Conservation (phyloP, 1,140 invertebrate species). For the Stratiolaelaps scimitus region DNA sequence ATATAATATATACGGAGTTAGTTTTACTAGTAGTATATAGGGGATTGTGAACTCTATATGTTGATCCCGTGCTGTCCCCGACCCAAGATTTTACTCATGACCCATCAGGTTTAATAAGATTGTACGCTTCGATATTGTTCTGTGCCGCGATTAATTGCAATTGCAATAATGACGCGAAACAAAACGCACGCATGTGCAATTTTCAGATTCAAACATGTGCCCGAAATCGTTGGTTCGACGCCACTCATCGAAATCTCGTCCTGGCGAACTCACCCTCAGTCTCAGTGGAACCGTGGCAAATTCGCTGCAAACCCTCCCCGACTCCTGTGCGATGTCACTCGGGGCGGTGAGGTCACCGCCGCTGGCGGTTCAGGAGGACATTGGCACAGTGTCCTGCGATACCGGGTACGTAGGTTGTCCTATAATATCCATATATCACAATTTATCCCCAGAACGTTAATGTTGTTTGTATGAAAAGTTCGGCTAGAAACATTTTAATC, state of each 20-base stretch:
- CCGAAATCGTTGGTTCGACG: constrained; percentile 1
- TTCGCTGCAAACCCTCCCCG: too few species aligned
- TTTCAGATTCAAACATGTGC: not conserved
- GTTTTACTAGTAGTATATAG: too few species aligned
- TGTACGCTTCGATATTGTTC: too few species aligned
- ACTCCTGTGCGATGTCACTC: not conserved
- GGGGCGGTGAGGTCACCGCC: not conserved
- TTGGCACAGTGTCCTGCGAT: not conserved
- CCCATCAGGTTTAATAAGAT: too few species aligned
- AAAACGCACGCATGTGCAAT: too few species aligned
- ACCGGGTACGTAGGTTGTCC: not conserved
- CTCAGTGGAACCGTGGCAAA: too few species aligned
- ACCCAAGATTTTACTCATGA: too few species aligned
- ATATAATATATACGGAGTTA: too few species aligned
- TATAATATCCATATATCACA: not conserved
- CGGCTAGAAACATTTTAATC: not conserved
- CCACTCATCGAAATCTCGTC: constrained; percentile 21
- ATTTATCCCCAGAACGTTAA: not conserved
- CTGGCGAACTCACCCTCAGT: constrained; percentile 1
- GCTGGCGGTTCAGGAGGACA: not conserved
- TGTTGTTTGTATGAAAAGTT: constrained; percentile 2
- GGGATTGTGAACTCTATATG: too few species aligned
- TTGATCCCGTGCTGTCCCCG: too few species aligned
- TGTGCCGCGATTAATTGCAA: too few species aligned
- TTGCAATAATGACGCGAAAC: too few species aligned